Base-by-base conservation (phyloP, 1,140 invertebrate genomes). In the Planococcus citri region DNA sequence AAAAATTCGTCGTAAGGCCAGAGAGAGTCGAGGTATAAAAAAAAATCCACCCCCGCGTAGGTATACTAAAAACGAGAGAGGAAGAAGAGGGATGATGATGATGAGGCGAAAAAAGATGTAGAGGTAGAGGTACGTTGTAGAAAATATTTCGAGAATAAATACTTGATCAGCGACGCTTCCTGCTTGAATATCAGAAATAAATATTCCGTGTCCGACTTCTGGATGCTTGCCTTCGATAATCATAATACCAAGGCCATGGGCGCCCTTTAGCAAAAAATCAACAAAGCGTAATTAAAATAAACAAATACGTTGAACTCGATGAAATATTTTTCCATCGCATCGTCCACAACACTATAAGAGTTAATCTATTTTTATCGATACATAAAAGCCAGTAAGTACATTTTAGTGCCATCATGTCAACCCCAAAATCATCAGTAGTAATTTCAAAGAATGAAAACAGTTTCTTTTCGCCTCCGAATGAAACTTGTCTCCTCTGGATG, bases 211-310 rank as follows among this genome's bases (percentile, higher is more conserved):
- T 20, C 93, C 94, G 37, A 94, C 90, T 78, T 94, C 90, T 9
- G 88, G 87, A 79, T 95, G 92, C 75, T 92, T 90, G 61, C 94
- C 94, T 79, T 97, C 95, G 78, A 95, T 94, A 75, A 97, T 96
- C 90, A 96, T 96, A 77, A 97, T 94, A 57, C 95, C 95, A 68
- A 97, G 80, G 71, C 93, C 92, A 73, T 89, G 86, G 58, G 85
- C 83, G 74, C 89, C 89, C 89, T 94, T 33, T 61, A 67, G 38
- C 20, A 37, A 67, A 71, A 69, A 58, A 29, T 17, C 20, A 29
- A 70, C n/a, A 22, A 64, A 67, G 22, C 25, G 25, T 60, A 70
- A 27, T 22, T 29, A 27, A 41, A 25, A 51, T 21, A 27, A 37
- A 69, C 41, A 51, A n/a, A 14, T 14, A 51, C 41, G 41, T 14